Conservation (phyloP, 2,888 invertebrate genomes). For the Euplagia quadripunctaria region DNA sequence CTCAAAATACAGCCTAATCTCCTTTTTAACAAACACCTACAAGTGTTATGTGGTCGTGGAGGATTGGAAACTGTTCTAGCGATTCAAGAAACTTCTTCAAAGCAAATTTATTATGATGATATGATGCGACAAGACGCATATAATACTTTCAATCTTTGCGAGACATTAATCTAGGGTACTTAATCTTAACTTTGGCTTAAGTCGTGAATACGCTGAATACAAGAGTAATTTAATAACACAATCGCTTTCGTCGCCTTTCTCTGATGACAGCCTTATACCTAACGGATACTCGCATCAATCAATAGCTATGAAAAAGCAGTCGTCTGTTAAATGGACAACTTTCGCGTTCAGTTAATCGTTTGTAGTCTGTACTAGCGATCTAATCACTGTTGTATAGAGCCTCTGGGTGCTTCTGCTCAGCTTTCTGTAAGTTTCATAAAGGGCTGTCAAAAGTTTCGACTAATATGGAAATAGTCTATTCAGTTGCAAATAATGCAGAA, state of each 20-base stretch:
- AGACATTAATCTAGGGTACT: background rate
- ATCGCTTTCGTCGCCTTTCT: constrained; percentile 81
- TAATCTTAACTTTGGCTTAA: background rate
- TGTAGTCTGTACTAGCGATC: constrained; percentile 32
- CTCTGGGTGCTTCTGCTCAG: constrained; percentile 50
- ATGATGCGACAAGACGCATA: no score
- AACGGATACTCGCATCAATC: constrained; percentile 69
- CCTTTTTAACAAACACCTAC: no score
- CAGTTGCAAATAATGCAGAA: background rate
- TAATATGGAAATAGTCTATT: background rate
- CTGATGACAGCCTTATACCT: constrained; percentile 60
- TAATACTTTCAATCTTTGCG: background rate
- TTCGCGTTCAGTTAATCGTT: constrained; percentile 72
- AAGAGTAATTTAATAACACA: constrained; percentile 56
- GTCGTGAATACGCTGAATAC: background rate
- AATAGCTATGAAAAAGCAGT: constrained; percentile 73
- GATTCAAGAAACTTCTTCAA: background rate
- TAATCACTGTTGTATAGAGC: constrained; percentile 46
- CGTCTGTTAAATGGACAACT: constrained; percentile 68
- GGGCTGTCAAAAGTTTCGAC: constrained; percentile 11
- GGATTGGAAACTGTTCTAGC: no score
- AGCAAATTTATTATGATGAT: no score
- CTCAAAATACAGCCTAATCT: no score
- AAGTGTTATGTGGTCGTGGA: background rate
- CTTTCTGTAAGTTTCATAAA: constrained; percentile 42